Evolutionary conservation across 2,888 invertebrate genomes (phyloP), one percentile per base, ranked within the genome.

Genomic region (Scaptomyza parva): DNA sequence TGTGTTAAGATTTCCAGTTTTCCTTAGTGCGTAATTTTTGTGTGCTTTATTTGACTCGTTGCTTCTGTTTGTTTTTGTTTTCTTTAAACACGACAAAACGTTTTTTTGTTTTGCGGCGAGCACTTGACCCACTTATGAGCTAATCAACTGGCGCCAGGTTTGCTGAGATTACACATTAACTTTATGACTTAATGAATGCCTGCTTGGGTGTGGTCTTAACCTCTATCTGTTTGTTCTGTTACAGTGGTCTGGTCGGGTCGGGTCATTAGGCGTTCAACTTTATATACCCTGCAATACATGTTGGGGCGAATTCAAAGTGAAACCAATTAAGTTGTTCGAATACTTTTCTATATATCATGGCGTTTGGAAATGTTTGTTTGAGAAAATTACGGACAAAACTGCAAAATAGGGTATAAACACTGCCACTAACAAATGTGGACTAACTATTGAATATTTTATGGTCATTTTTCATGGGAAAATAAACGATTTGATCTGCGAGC

Each of bases 121-220:
- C 26, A 24, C 14, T 53, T 66, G 70, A 72, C 65, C 50, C 64
- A 64, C 62, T 66, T 61, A 30, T 11, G 35, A 26, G 17, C 3
- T 12, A 14, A 9, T 11, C 40, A 59, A 57, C 37, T 60, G 28
- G 9, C 20, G 78, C 64, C 41, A 22, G 63, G 59, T 52, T 77
- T 84, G 67, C 84, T 77, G 78, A 84, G 83, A 88, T 88, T 88
- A 53, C 55, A 59, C 75, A 61, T 65, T 65, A 60, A 53, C 47
- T 88, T 86, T 88, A 86, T 74, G 86, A 65, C 80, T 67, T 72
- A 68, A 80, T 83, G 78, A 69, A 35, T 45, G 70, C 44, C 62
- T 67, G 78, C 14, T 35, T 12, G 51, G 71, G 51, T 37, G 71
- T 47, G 76, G 53, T 45, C 37, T n/a, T 37, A 30, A n/a, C 41